Evolutionary conservation across 2,797 vertebrate genomes (phyloP), one percentile per base, ranked within the genome.

Genomic region (Danio choprae): DNA sequence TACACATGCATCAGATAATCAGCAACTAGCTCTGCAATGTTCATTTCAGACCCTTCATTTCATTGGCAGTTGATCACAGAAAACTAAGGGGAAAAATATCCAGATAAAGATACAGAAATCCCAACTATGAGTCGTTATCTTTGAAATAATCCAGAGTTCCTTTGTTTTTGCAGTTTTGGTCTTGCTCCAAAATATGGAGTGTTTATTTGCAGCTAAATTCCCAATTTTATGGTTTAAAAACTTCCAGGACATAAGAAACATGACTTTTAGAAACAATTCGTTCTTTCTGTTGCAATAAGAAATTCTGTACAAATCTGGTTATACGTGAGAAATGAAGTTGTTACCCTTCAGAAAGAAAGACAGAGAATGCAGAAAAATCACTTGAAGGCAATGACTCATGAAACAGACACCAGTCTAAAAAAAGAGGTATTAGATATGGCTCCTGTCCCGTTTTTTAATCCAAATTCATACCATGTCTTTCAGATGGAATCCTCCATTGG

Each of bases 401-500:
- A 53, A n/a, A 60, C 50, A 70, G 58, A 38, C 16, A 12, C 6
- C 46, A 7, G 22, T 51, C 22, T 22, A 36, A 43, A 51, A n/a
- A 29, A 29, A 53, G 72, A 70, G 64, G 46, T 69, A 70, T 77
- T 71, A 56, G 56, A 18, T 71, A 36, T 58, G 5, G 44, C 43
- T 77, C 13, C 22, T n/a, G 40, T 64, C n/a, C n/a, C 48, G 8
- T 41, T 55, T n/a, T 58, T 62, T 3, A 22, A 4, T 67, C 13
- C 9, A 13, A 64, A 18, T 62, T 65, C 86, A 89, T 1, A 80
- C 77, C 0, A 86, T 87, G 58, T 90, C 86, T 74, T 89, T 81
- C 65, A 89, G 83, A 83, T 88, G 87, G 36, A 90, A 91, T 3
- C 89, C 90, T 53, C 90, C 89, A 18, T 90, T 90, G 68, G 89